phyloP scores from a whole-genome alignment of 2,113 vertebrate species.

The Hypocryptadius cinnamomeus region DNA sequence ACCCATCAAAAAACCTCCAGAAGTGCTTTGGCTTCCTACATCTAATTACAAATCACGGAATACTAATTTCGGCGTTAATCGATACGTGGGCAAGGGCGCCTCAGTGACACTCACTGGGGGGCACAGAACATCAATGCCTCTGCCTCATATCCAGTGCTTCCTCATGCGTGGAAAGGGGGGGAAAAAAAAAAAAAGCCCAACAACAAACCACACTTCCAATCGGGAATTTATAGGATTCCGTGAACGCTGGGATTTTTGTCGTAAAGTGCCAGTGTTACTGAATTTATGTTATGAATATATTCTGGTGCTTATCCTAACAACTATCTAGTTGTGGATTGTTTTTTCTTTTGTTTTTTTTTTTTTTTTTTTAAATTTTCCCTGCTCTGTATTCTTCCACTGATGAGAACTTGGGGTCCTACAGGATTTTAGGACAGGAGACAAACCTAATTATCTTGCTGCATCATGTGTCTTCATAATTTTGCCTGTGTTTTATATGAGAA shows the following conservation, averaged over 20 bases:
- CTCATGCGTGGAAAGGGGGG: neutral
- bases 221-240: neutral
- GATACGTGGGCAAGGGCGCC: constrained; percentile 30
- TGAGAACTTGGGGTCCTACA: too few species aligned
- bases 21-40: constrained; percentile 56
- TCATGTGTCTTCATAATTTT: neutral
- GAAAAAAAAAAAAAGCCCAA: neutral
- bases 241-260: neutral
- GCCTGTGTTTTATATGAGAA: neutral
- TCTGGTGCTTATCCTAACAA: neutral
- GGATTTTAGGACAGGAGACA: neutral
- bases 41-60: constrained; percentile 61
- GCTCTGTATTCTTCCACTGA: neutral
- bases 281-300: neutral
- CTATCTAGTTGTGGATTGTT: neutral
- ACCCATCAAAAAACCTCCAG: constrained; percentile 46
- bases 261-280: neutral
- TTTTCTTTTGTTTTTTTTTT: too few species aligned
- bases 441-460: neutral
- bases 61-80: constrained; percentile 64
- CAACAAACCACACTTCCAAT: neutral
- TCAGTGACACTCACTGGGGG: neutral
- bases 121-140: constrained; percentile 36
- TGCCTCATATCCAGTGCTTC: neutral
- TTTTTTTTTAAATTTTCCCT: neutral